Evolutionary conservation across 2,797 vertebrate genomes (phyloP).

Genomic region (Scolopax bukidnonensis): DNA sequence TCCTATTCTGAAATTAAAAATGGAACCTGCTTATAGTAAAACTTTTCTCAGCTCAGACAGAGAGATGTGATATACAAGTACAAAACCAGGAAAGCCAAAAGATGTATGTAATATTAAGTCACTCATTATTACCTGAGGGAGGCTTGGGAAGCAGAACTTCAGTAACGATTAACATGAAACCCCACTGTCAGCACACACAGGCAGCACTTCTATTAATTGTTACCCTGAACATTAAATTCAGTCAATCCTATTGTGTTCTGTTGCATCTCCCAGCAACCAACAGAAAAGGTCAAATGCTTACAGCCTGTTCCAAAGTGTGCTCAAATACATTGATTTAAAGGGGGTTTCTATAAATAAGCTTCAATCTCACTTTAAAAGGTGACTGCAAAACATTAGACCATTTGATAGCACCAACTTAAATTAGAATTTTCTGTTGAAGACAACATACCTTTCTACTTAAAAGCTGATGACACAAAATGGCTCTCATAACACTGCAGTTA

Average conservation of each 20-base stretch:
- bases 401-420: background rate
- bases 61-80: background rate
- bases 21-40: background rate
- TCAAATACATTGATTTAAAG: background rate
- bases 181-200: slow-evolving; percentile 15
- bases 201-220: slow-evolving; percentile 62
- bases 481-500: slow-evolving; percentile 41
- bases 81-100: background rate
- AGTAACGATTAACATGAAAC: slow-evolving; percentile 61
- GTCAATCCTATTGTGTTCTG: slow-evolving; percentile 30
- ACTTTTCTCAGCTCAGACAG: background rate
- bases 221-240: slow-evolving; percentile 53
- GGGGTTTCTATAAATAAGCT: background rate
- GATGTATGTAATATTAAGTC: background rate
- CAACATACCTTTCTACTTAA: slow-evolving; percentile 33
- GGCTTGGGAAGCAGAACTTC: background rate
- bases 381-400: background rate
- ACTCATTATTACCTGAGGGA: slow-evolving; percentile 44
- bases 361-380: background rate
- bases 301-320: background rate
- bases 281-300: background rate
- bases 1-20: background rate
- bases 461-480: background rate
- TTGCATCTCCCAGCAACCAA: background rate
- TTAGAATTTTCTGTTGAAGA: slow-evolving; percentile 30